Conservation (phyloP, 2,888 invertebrate species). For the Ethmia dodecea region DNA sequence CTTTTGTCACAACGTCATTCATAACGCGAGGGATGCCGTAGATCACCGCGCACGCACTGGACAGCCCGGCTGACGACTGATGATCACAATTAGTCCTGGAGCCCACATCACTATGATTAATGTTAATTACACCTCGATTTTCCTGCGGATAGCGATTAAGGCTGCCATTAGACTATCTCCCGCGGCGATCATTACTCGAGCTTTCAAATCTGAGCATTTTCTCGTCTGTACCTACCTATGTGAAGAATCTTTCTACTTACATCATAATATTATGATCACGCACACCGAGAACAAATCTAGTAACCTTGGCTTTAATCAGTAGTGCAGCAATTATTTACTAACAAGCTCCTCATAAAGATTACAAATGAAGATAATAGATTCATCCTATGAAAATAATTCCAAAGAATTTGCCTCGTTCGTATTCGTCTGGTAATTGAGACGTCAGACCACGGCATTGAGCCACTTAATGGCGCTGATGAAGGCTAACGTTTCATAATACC, state of each 20-base stretch:
- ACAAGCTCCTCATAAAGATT: conserved; percentile 15
- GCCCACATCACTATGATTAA: conserved; percentile 63
- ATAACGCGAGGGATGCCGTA: conserved; percentile 29
- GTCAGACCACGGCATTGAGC: conserved; percentile 29
- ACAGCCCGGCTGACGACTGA: conserved; percentile 36
- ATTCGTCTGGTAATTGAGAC: conserved; percentile 37
- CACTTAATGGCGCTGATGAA: conserved; percentile 32
- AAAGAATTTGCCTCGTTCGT: conserved; percentile 20
- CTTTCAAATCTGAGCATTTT: conserved; percentile 19
- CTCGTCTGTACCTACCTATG: conserved; percentile 2
- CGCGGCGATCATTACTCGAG: conserved; percentile 49
- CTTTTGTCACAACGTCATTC: conserved; percentile 49
- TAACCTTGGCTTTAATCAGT: conserved; percentile 10
- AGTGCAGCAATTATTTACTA: conserved; percentile 14
- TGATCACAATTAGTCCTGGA: conserved; percentile 55
- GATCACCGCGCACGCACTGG: conserved; percentile 25
- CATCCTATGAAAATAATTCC: conserved; percentile 9
- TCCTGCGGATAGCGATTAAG: conserved; percentile 56
- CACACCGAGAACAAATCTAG: conserved; percentile 3
- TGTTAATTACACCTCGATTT: conserved; percentile 67
- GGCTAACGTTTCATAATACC: conserved; percentile 22
- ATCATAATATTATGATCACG: conserved; percentile 8
- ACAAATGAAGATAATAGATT: conserved; percentile 13
- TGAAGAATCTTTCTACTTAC: background rate
- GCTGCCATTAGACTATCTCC: conserved; percentile 54